phyloP scores from a whole-genome alignment of 2,888 invertebrate species.

The Automeris io region DNA sequence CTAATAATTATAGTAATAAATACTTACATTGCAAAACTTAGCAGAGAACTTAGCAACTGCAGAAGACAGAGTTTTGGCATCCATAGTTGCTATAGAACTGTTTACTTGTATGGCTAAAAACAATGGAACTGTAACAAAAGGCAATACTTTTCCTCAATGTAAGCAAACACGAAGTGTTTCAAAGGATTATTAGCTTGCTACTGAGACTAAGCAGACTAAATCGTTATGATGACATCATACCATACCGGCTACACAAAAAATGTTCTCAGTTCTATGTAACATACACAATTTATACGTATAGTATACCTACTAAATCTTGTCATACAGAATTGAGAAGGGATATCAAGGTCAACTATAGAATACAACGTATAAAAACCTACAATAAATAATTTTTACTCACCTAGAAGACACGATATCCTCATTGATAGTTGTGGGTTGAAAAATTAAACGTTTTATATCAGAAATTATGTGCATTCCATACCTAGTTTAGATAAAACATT shows the following conservation, averaged over 20 bases:
- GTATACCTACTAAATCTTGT: not conserved
- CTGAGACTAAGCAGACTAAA: no score
- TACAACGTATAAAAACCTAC: no score
- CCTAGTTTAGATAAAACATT: conserved; percentile 1
- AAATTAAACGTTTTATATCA: conserved; percentile 2
- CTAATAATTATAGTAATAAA: not conserved
- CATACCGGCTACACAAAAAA: not conserved
- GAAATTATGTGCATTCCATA: conserved; percentile 1
- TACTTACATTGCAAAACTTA: conserved; percentile 71
- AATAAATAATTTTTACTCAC: no score
- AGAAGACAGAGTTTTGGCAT: conserved; percentile 48
- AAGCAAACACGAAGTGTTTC: not conserved
- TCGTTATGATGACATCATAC: conserved; percentile 19
- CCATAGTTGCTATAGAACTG: conserved; percentile 38
- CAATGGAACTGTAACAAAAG: conserved; percentile 36
- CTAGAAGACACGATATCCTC: conserved; percentile 1
- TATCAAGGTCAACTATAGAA: no score
- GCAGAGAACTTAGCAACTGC: conserved; percentile 60
- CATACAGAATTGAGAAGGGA: not conserved
- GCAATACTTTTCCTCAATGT: not conserved
- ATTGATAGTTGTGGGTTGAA: conserved; percentile 2
- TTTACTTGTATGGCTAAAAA: conserved; percentile 27
- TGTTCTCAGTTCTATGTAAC: not conserved
- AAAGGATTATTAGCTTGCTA: conserved; percentile 2
- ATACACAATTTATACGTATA: not conserved